Conservation (phyloP, 2,113 vertebrate species). For the Orthochromis indermauri region DNA sequence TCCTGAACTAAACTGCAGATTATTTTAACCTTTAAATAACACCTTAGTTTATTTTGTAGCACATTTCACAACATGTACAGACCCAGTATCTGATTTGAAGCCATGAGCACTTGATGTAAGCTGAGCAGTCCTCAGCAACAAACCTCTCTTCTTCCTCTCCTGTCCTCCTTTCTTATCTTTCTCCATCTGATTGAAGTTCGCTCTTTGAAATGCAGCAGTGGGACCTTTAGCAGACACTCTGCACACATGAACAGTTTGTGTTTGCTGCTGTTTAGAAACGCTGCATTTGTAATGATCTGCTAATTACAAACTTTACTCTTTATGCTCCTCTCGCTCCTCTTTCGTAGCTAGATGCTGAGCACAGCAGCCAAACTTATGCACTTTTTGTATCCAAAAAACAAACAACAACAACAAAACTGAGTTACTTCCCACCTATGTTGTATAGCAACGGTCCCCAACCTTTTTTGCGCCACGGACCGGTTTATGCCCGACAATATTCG, state of each 20-base stretch:
- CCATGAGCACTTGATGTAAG: background rate
- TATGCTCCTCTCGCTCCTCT: background rate
- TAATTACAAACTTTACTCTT: background rate
- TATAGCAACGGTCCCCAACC: background rate
- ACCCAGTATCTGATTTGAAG: background rate
- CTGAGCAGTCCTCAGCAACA: background rate
- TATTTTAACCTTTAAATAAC: background rate
- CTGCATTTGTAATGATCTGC: background rate
- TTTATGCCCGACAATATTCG: no score
- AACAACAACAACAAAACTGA: background rate
- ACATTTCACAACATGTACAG: background rate
- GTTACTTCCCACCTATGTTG: background rate
- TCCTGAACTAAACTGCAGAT: background rate
- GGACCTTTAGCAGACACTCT: background rate
- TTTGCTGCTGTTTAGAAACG: background rate
- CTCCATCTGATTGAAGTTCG: background rate
- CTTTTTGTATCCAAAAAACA: background rate
- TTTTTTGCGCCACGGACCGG: no score
- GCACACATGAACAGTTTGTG: background rate
- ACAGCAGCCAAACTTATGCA: background rate
- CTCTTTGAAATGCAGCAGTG: background rate
- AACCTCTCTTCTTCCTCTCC: background rate
- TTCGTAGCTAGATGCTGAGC: background rate
- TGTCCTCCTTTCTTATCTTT: background rate
- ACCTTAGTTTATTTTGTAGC: accelerated